These are phyloP conservation scores for Phanerotoma sp. DNA, from an alignment of 2,888 invertebrate species.

Conservation along the genomic window DNA sequence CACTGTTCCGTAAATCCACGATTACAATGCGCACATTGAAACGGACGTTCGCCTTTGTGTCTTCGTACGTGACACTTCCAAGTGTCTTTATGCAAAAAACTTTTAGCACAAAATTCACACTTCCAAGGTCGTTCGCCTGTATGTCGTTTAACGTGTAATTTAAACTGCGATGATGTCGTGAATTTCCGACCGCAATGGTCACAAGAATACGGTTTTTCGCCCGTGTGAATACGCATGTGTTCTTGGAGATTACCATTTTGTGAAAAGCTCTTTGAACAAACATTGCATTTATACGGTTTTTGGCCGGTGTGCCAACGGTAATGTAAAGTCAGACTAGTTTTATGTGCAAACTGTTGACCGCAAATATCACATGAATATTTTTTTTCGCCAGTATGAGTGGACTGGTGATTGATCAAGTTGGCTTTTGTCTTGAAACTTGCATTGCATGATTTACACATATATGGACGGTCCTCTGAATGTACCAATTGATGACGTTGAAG, in stretches of 20 bases:
- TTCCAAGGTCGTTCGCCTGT: constrained; percentile 64
- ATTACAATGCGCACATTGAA: constrained; percentile 62
- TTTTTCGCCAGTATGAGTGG: constrained; percentile 72
- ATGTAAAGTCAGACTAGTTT: constrained; percentile 76
- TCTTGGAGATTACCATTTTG: constrained; percentile 78
- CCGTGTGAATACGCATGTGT: constrained; percentile 76
- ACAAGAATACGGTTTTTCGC: constrained; percentile 77
- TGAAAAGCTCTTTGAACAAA: constrained; percentile 73
- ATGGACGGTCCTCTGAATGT: constrained; percentile 71
- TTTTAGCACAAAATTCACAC: constrained; percentile 64
- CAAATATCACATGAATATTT: constrained; percentile 72
- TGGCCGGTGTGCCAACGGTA: constrained; percentile 70
- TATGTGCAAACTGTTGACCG: constrained; percentile 73
- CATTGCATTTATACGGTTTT: constrained; percentile 69
- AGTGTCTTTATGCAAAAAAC: constrained; percentile 64
- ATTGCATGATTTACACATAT: constrained; percentile 63
- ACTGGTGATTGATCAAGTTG: constrained; percentile 71
- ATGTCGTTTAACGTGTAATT: constrained; percentile 67
- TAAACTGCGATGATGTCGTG: constrained; percentile 73
- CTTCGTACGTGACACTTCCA: constrained; percentile 69
- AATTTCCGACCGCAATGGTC: constrained; percentile 68
- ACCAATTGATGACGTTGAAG: constrained; percentile 77
- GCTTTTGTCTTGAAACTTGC: constrained; percentile 72
- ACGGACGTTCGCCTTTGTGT: constrained; percentile 67
- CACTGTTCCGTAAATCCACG: constrained; percentile 68